Percentiles rank a stretch among this genome's conserved stretches.
Evolutionary conservation across 2,888 invertebrate genomes (phyloP).

Genomic region (Scaptodrosophila latifasciaeformis): DNA sequence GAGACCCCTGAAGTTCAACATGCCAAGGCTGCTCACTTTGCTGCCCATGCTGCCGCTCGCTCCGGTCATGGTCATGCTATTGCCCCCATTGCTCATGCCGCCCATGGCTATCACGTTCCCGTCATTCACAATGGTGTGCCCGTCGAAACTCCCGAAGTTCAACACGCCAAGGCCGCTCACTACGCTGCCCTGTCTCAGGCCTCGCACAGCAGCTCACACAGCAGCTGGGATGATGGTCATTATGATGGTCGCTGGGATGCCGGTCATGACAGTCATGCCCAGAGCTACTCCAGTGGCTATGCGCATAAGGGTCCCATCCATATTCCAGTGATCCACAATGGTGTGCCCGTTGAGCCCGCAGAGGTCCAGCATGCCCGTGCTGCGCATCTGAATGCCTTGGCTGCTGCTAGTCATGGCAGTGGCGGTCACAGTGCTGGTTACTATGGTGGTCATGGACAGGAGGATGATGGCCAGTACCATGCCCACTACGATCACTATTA

Average conservation of each 20-base stretch:
- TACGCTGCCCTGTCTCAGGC: constrained; percentile 73
- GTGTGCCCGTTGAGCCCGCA: constrained; percentile 76
- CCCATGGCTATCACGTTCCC: constrained; percentile 72
- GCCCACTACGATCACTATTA: constrained; percentile 61
- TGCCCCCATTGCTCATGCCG: constrained; percentile 42
- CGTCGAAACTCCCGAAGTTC: constrained; percentile 77
- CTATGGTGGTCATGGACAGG: constrained; percentile 55
- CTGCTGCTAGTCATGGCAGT: constrained; percentile 69
- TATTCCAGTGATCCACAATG: constrained; percentile 75
- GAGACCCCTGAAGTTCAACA: constrained; percentile 76
- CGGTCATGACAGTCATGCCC: constrained; percentile 42
- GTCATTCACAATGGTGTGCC: constrained; percentile 76
- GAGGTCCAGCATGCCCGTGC: constrained; percentile 76
- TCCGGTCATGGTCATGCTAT: constrained; percentile 60
- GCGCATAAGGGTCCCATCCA: constrained; percentile 74
- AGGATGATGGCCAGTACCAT: constrained; percentile 70
- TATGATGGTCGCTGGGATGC: constrained; percentile 64
- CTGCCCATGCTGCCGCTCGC: constrained; percentile 74
- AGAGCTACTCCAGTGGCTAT: constrained; percentile 60
- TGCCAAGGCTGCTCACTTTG: constrained; percentile 73
- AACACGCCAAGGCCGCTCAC: constrained; percentile 75
- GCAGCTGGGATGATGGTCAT: constrained; percentile 59
- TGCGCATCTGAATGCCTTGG: constrained; percentile 73
- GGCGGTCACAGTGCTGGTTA: constrained; percentile 51
- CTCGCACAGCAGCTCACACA: constrained; percentile 45